Conservation (phyloP, 1,140 invertebrate genomes). For the Carposina sasakii region DNA sequence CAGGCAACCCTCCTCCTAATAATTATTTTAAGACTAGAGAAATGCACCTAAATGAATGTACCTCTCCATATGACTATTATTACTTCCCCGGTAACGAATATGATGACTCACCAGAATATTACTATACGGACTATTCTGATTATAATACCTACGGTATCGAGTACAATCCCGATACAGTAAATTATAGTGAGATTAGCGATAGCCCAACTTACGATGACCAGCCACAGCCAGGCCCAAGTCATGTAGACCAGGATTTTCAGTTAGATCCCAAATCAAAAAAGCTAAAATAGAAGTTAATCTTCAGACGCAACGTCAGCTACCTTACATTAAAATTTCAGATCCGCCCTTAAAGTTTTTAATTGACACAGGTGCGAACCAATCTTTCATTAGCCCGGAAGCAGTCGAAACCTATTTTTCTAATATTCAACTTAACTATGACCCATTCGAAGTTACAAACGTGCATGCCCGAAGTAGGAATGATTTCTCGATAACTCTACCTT, state of each 20-base stretch:
- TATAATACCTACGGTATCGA: too few species aligned
- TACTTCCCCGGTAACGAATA: neutral
- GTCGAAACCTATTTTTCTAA: conserved; percentile 1
- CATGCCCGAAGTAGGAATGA: conserved; percentile 1
- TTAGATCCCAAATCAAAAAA: neutral
- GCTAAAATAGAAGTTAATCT: conserved; percentile 7
- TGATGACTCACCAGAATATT: conserved; percentile 2
- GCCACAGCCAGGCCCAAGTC: neutral
- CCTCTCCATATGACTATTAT: conserved; percentile 10
- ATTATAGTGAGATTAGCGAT: too few species aligned
- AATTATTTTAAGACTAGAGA: conserved; percentile 24
- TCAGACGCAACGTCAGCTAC: conserved; percentile 1
- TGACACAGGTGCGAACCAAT: conserved; percentile 6
- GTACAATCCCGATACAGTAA: too few species aligned
- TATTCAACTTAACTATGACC: neutral
- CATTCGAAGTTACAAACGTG: conserved; percentile 4
- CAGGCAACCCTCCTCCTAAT: conserved; percentile 22
- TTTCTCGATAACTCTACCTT: conserved; percentile 1
- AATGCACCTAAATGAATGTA: conserved; percentile 18
- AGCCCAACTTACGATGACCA: too few species aligned
- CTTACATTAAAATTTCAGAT: conserved; percentile 3
- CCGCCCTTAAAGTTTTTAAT: conserved; percentile 7
- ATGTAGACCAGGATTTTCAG: conserved; percentile 2
- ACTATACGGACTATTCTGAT: conserved; percentile 8
- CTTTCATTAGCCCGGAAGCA: neutral